Conservation (phyloP, 1,140 invertebrate species). For the Trialeurodes vaporariorum region DNA sequence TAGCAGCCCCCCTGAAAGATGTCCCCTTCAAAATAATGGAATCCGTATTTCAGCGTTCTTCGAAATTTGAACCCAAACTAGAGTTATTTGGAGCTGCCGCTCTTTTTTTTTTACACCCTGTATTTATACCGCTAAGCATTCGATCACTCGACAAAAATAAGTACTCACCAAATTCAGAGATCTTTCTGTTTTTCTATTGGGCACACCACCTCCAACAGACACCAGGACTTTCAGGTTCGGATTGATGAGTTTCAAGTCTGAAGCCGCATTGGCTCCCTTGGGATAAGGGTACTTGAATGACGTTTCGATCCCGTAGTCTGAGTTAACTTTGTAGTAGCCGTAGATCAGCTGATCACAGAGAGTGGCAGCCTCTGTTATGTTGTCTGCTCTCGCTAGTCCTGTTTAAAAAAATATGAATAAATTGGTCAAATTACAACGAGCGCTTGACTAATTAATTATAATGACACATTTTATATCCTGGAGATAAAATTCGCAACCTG, state of each 20-base stretch:
- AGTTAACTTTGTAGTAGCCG: not conserved
- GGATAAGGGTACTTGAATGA: not conserved
- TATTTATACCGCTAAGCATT: no score
- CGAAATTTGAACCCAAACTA: no score
- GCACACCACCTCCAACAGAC: constrained; percentile 57
- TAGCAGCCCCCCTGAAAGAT: no score
- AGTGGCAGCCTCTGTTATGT: not conserved
- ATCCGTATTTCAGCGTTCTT: no score
- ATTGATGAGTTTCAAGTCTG: constrained; percentile 54
- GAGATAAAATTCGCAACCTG: no score
- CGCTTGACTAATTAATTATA: no score
- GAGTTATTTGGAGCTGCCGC: no score
- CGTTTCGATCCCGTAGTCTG: not conserved
- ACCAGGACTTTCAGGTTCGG: constrained; percentile 61
- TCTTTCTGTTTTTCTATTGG: constrained; percentile 49
- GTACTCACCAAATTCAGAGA: constrained; percentile 49
- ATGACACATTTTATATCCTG: no score
- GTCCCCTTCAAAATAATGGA: no score
- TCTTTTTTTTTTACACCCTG: no score
- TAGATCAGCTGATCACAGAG: not conserved
- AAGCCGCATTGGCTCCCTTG: constrained; percentile 39
- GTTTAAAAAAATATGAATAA: not conserved
- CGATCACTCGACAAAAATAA: no score
- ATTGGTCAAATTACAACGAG: no score
- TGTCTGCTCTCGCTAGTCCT: not conserved